Conservation (phyloP, 2,797 vertebrate species). For the Rhabdomys pumilio region DNA sequence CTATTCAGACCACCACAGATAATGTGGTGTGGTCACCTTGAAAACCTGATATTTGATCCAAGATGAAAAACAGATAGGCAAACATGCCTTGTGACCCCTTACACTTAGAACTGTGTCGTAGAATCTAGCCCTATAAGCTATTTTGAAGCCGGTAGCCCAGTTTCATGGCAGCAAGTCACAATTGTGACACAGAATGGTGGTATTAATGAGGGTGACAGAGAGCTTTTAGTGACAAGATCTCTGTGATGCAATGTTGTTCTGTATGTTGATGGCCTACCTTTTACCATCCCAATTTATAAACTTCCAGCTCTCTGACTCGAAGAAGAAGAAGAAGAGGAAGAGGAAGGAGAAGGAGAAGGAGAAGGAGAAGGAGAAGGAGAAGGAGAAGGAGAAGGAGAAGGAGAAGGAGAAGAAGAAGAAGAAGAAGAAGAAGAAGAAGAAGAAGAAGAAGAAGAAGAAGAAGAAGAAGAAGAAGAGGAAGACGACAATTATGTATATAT, state of each 20-base stretch:
- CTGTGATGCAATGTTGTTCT: neutral
- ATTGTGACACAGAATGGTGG: neutral
- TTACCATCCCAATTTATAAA: neutral
- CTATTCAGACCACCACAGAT: neutral
- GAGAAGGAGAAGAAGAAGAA: neutral
- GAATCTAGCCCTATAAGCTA: neutral
- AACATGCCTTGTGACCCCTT: neutral
- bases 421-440: slow-evolving; percentile 20
- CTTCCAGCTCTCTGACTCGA: neutral
- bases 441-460: neutral
- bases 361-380: neutral
- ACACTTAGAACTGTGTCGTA: neutral
- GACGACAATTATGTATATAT: neutral
- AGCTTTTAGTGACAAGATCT: neutral
- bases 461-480: slow-evolving; percentile 2
- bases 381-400: slow-evolving; percentile 2
- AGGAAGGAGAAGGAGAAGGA: neutral
- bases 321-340: slow-evolving; percentile 30
- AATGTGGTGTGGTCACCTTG: neutral
- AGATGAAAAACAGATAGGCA: neutral
- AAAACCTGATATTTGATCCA: slow-evolving; percentile 23
- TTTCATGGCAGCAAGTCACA: neutral
- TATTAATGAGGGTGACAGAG: neutral
- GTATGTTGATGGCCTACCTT: neutral
- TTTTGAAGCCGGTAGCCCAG: neutral